phyloP scores from a whole-genome alignment of 2,888 invertebrate genomes.

The Cabera pusaria region DNA sequence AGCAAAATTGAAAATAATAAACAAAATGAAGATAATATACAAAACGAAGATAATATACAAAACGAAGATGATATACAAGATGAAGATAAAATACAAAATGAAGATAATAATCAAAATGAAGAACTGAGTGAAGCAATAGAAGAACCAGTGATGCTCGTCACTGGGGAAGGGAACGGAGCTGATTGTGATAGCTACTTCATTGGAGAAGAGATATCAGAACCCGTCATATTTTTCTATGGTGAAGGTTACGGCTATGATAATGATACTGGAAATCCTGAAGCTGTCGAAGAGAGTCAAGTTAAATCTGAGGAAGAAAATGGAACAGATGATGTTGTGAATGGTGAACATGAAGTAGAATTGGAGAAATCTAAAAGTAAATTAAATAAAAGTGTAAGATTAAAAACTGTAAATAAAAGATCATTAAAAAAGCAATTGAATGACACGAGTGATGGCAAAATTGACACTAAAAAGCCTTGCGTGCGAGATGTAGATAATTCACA shows the following conservation, averaged over 20 bases:
- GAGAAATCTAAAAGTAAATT: conserved; percentile 57
- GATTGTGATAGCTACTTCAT: conserved; percentile 83
- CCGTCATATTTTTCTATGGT: conserved; percentile 87
- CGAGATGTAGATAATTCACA: conserved; percentile 61
- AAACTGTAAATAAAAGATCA: conserved; percentile 62
- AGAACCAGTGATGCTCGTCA: conserved; percentile 88
- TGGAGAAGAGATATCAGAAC: conserved; percentile 89
- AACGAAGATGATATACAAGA: conserved; percentile 15
- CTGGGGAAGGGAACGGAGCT: conserved; percentile 87
- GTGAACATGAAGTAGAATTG: conserved; percentile 62
- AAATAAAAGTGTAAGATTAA: conserved; percentile 58
- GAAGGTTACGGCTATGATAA: conserved; percentile 89
- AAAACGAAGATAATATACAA: conserved; percentile 40
- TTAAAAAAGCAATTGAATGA: conserved; percentile 71
- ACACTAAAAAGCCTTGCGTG: conserved; percentile 72
- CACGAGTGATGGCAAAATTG: conserved; percentile 58
- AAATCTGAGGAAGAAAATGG: conserved; percentile 59
- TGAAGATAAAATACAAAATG: conserved; percentile 36
- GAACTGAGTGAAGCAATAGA: conserved; percentile 86
- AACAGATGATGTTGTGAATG: conserved; percentile 64
- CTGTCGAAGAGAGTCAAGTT: conserved; percentile 49
- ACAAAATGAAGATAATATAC: conserved; percentile 7
- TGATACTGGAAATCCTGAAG: conserved; percentile 87
- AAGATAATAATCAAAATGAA: conserved; percentile 27
- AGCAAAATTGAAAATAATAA: conserved; percentile 9